Percentiles rank a stretch among this genome's conserved stretches.
Evolutionary conservation across 2,888 invertebrate genomes (phyloP).

Genomic region (Epinotia bilunana): DNA sequence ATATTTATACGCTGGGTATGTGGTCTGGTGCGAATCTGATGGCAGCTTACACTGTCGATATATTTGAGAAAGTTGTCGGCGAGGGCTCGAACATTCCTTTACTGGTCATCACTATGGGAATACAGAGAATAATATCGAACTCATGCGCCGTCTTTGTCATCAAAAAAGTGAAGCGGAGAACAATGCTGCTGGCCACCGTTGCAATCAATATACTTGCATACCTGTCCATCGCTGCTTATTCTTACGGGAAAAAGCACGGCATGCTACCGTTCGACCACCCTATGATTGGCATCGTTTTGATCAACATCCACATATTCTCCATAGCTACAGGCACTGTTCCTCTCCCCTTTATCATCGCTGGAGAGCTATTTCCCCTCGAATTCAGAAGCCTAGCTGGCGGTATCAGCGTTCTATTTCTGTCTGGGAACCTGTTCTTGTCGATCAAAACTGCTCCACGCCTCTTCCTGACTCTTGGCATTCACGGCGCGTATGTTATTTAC

Average conservation of each 20-base stretch:
- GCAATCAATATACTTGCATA: slow-evolving; percentile 56
- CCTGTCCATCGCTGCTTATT: slow-evolving; percentile 59
- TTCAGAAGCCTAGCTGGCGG: slow-evolving; percentile 84
- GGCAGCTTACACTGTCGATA: slow-evolving; percentile 61
- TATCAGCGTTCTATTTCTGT: slow-evolving; percentile 65
- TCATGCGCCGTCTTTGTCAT: slow-evolving; percentile 59
- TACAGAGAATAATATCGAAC: slow-evolving; percentile 62
- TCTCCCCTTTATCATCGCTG: slow-evolving; percentile 87
- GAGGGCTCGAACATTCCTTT: slow-evolving; percentile 55
- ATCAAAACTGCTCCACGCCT: slow-evolving; percentile 66
- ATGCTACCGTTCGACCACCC: slow-evolving; percentile 61
- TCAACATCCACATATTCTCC: slow-evolving; percentile 75
- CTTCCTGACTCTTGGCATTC: slow-evolving; percentile 59
- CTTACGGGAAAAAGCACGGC: slow-evolving; percentile 56
- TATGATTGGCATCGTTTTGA: slow-evolving; percentile 58
- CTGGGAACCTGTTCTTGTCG: slow-evolving; percentile 63
- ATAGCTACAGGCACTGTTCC: slow-evolving; percentile 85
- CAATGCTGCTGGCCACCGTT: slow-evolving; percentile 60
- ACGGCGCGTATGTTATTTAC: slow-evolving; percentile 66
- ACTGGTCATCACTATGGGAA: slow-evolving; percentile 59
- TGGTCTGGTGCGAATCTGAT: slow-evolving; percentile 65
- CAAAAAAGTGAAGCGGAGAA: slow-evolving; percentile 60
- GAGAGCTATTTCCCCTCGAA: slow-evolving; percentile 86
- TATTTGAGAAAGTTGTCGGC: slow-evolving; percentile 61
- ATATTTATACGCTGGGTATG: slow-evolving; percentile 62